These are phyloP conservation scores for Emberiza fucata DNA, from an alignment of 2,113 vertebrate genomes.

Conservation along the genomic window DNA sequence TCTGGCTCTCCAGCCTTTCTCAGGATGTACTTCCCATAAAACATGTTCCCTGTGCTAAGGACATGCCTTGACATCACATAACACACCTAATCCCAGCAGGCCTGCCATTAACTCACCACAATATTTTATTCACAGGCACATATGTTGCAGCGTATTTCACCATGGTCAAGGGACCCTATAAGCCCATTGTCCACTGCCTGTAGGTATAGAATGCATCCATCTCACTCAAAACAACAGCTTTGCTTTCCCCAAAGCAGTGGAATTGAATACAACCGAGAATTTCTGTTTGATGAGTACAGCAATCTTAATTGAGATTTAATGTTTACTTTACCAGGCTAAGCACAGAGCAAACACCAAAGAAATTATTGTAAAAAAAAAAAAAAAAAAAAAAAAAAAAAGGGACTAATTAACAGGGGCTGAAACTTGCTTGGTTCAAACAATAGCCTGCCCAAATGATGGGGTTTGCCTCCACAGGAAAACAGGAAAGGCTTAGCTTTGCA, in stretches of 20 bases:
- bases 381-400: background rate
- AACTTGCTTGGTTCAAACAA: slow-evolving; percentile 29
- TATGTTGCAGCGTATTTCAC: background rate
- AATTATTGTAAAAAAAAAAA: background rate
- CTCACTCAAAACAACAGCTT: background rate
- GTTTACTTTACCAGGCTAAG: slow-evolving; percentile 35
- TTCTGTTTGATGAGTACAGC: background rate
- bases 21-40: background rate
- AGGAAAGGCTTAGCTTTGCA: slow-evolving; percentile 44
- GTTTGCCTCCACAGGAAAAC: slow-evolving; percentile 42
- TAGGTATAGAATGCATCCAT: background rate
- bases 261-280: background rate
- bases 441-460: background rate
- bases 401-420: slow-evolving; percentile 55
- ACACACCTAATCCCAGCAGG: rapidly evolving
- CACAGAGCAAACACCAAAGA: slow-evolving; percentile 17
- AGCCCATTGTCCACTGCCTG: background rate
- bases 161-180: background rate
- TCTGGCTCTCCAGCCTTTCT: background rate
- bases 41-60: background rate
- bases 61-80: background rate
- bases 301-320: slow-evolving; percentile 63
- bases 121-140: background rate
- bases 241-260: background rate
- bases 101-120: background rate